A percentile compares a stretch with the other conserved stretches of the same genome.
phyloP scores from a whole-genome alignment of 2,113 vertebrate genomes.

The Aix galericulata region DNA sequence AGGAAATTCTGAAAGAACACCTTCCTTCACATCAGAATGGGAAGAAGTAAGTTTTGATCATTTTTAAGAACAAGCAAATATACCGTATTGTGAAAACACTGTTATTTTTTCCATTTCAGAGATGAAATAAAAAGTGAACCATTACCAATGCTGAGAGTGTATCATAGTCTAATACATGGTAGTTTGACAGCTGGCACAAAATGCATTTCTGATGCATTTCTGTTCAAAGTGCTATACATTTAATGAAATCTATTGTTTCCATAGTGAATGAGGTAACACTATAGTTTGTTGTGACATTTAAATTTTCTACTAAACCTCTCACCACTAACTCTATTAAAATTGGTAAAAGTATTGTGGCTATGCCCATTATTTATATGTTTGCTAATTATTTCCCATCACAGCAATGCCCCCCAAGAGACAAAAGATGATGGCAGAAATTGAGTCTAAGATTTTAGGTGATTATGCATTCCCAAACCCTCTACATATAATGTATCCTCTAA shows the following conservation, averaged over 20 bases:
- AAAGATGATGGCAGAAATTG: neutral
- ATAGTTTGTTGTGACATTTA: slow-evolving; percentile 15
- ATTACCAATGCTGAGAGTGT: neutral
- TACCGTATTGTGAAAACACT: neutral
- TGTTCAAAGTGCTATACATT: neutral
- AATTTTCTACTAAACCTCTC: slow-evolving; percentile 5
- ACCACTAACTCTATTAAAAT: neutral
- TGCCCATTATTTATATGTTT: slow-evolving; percentile 2
- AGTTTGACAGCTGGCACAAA: slow-evolving; percentile 28
- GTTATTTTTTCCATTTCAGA: slow-evolving; percentile 9
- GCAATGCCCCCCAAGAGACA: neutral
- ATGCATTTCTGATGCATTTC: neutral
- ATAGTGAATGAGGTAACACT: slow-evolving; percentile 56
- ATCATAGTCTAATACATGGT: neutral
- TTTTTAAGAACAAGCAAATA: neutral
- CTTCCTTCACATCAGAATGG: slow-evolving; percentile 98
- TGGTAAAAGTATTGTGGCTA: neutral
- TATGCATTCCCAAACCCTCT: neutral
- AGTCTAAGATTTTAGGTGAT: neutral
- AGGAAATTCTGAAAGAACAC: slow-evolving; percentile 87
- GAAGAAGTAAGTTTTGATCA: slow-evolving; percentile 87
- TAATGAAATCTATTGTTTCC: slow-evolving; percentile 52
- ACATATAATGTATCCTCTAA: neutral
- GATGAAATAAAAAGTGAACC: neutral
- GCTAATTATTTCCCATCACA: slow-evolving; percentile 3